phyloP scores from a whole-genome alignment of 2,888 invertebrate species.

The Pollenia angustigena region DNA sequence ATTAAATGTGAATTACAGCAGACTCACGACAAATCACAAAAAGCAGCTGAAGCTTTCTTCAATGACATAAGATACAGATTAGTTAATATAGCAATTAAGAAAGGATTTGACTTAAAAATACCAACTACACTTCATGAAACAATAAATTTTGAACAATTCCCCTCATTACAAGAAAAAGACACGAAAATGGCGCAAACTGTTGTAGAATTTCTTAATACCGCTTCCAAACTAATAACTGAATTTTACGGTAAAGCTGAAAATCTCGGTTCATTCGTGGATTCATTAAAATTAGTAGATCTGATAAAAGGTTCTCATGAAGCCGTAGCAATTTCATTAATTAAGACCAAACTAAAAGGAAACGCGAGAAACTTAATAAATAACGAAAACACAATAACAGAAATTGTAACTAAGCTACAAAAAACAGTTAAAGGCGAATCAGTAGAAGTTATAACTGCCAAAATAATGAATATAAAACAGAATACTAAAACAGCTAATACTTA shows the following conservation, averaged over 20 bases:
- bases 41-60: no score
- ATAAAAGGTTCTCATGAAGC: not conserved
- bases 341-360: slow-evolving; percentile 26
- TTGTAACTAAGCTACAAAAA: not conserved
- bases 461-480: no score
- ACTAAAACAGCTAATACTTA: no score
- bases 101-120: not conserved
- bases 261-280: not conserved
- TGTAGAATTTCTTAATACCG: not conserved
- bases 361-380: slow-evolving; percentile 11
- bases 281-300: slow-evolving; percentile 12
- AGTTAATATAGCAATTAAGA: not conserved
- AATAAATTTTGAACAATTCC: not conserved
- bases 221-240: slow-evolving; percentile 24
- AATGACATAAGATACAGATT: not conserved
- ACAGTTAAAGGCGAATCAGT: no score
- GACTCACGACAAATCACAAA: not conserved
- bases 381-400: not conserved
- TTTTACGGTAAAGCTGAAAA: slow-evolving; percentile 46
- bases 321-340: not conserved
- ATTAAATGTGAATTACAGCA: not conserved
- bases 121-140: not conserved
- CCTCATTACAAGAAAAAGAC: not conserved
- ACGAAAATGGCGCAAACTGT: no score
- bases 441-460: no score